phyloP scores from a whole-genome alignment of 2,888 invertebrate species.

The Lottia scabra region DNA sequence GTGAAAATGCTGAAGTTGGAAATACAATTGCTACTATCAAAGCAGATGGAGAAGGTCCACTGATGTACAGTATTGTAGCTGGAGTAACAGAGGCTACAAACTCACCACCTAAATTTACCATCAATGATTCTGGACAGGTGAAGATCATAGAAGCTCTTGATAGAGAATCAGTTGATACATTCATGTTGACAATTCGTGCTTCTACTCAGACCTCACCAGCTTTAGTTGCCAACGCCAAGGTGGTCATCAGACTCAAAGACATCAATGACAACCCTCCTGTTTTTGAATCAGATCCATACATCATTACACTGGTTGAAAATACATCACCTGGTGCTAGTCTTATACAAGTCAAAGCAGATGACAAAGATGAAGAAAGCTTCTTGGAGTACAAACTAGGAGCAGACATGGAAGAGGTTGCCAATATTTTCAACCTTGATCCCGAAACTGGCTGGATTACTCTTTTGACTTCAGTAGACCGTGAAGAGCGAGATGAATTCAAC shows the following conservation, averaged over 20 bases:
- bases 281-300: slow-evolving; percentile 87
- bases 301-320: slow-evolving; percentile 84
- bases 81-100: slow-evolving; percentile 71
- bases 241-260: slow-evolving; percentile 85
- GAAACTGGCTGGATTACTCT: slow-evolving; percentile 90
- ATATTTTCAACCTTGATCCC: slow-evolving; percentile 86
- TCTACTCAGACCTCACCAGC: slow-evolving; percentile 81
- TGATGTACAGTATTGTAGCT: slow-evolving; percentile 76
- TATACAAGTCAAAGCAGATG: slow-evolving; percentile 73
- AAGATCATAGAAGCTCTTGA: slow-evolving; percentile 79
- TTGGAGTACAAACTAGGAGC: slow-evolving; percentile 83
- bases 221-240: slow-evolving; percentile 73
- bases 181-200: slow-evolving; percentile 72
- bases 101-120: slow-evolving; percentile 67
- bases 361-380: slow-evolving; percentile 84
- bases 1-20: slow-evolving; percentile 81
- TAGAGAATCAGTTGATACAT: slow-evolving; percentile 76
- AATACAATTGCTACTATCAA: slow-evolving; percentile 79
- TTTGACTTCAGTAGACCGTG: slow-evolving; percentile 82
- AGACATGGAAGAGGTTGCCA: slow-evolving; percentile 68
- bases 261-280: slow-evolving; percentile 90
- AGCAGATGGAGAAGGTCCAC: slow-evolving; percentile 74
- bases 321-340: slow-evolving; percentile 52
- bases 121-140: slow-evolving; percentile 57
- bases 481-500: slow-evolving; percentile 79